Evolutionary conservation across 2,888 invertebrate species (phyloP).

Genomic region (Acleris literana): DNA sequence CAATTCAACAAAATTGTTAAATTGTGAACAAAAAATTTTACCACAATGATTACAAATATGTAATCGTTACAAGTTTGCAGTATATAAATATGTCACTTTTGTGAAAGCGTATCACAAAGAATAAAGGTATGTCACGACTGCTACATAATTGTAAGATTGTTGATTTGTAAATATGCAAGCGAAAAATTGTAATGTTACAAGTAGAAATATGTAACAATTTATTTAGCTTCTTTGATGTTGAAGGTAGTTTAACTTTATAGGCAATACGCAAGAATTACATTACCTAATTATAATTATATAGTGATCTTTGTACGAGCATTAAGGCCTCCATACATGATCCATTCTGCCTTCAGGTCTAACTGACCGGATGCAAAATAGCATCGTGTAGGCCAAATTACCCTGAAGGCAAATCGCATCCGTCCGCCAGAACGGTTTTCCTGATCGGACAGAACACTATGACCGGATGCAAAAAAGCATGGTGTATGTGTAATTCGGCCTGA

Average conservation of each 20-base stretch:
- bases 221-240: slow-evolving; percentile 1
- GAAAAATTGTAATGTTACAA: slow-evolving; percentile 1
- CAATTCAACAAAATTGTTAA: slow-evolving; percentile 5
- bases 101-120: too few relatives aligned
- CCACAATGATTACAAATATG: background rate
- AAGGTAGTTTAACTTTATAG: background rate
- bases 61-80: background rate
- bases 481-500: too few relatives aligned
- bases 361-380: too few relatives aligned
- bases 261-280: background rate
- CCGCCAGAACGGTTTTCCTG: too few relatives aligned
- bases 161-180: slow-evolving; percentile 5
- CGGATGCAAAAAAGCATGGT: too few relatives aligned
- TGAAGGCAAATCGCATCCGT: too few relatives aligned
- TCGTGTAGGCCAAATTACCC: too few relatives aligned
- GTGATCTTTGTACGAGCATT: too few relatives aligned
- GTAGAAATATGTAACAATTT: slow-evolving; percentile 5
- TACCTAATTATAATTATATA: background rate
- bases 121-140: background rate
- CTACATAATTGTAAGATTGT: slow-evolving; percentile 1
- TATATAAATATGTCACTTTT: slow-evolving; percentile 1
- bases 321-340: too few relatives aligned
- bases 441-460: too few relatives aligned
- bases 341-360: too few relatives aligned
- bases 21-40: background rate